phyloP scores from a whole-genome alignment of 2,113 vertebrate species.

The Platycercus adscitus region DNA sequence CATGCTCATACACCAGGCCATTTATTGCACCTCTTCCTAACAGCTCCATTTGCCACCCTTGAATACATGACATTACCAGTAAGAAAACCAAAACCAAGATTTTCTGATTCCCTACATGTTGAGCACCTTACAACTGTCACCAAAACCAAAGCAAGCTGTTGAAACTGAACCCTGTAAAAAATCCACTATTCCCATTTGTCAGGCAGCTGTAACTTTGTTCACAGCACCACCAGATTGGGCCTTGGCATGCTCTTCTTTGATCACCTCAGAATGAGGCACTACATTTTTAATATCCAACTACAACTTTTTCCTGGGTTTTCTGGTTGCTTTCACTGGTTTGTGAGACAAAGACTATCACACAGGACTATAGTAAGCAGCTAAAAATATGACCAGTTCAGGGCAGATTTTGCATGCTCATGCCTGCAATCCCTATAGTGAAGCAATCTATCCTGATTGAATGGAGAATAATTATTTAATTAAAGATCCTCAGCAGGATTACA shows the following conservation, averaged over 20 bases:
- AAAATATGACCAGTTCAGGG: not conserved
- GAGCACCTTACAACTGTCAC: not conserved
- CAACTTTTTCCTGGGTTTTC: not conserved
- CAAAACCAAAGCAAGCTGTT: not conserved
- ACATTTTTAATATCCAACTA: not conserved
- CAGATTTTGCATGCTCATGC: not conserved
- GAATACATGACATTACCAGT: not conserved
- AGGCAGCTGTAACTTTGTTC: not conserved
- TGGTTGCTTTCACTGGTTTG: not conserved
- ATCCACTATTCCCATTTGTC: not conserved
- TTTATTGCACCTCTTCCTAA: not conserved
- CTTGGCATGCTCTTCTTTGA: not conserved
- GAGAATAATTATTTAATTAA: slow-evolving; percentile 68
- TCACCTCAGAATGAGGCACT: not conserved
- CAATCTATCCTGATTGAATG: slow-evolving; percentile 40
- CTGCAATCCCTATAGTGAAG: not conserved
- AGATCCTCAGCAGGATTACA: slow-evolving; percentile 4
- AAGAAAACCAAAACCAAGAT: not conserved
- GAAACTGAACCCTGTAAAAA: not conserved
- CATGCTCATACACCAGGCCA: not conserved
- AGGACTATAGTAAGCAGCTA: slow-evolving; percentile 8
- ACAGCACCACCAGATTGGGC: not conserved
- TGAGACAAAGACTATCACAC: not conserved
- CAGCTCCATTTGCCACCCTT: not conserved
- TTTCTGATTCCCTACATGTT: not conserved